Conservation (phyloP, 2,797 vertebrate genomes). For the Harpagifer antarcticus region DNA sequence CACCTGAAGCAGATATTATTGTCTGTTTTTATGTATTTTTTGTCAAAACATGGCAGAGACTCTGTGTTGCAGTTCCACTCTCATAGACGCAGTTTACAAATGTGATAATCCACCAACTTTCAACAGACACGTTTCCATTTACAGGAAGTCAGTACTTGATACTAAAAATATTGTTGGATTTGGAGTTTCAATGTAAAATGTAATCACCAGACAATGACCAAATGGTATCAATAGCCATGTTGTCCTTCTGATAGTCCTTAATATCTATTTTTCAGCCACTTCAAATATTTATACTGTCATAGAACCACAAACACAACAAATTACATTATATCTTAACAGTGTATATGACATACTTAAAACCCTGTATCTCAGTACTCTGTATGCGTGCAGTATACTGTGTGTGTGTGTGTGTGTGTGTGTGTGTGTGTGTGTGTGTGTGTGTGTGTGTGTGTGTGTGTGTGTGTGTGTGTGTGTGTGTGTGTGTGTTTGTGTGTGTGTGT, state of each 20-base stretch:
- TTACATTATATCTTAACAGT: neutral
- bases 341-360: conserved; percentile 8
- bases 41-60: neutral
- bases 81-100: neutral
- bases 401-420: conserved; percentile 7
- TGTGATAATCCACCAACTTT: neutral
- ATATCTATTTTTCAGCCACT: neutral
- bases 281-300: neutral
- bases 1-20: neutral
- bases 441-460: conserved; percentile 22
- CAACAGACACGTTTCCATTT: neutral
- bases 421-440: conserved; percentile 15
- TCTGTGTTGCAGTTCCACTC: neutral
- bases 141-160: neutral
- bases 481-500: conserved; percentile 17
- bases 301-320: neutral
- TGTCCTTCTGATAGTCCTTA: neutral
- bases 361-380: conserved; percentile 8
- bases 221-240: neutral
- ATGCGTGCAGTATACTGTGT: neutral
- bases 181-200: neutral
- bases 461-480: conserved; percentile 9
- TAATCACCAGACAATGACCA: neutral
- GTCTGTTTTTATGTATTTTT: neutral
- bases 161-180: neutral